These are phyloP conservation scores for Scaptomyza pallida DNA, from an alignment of 1,140 invertebrate species.

Conservation along the genomic window DNA sequence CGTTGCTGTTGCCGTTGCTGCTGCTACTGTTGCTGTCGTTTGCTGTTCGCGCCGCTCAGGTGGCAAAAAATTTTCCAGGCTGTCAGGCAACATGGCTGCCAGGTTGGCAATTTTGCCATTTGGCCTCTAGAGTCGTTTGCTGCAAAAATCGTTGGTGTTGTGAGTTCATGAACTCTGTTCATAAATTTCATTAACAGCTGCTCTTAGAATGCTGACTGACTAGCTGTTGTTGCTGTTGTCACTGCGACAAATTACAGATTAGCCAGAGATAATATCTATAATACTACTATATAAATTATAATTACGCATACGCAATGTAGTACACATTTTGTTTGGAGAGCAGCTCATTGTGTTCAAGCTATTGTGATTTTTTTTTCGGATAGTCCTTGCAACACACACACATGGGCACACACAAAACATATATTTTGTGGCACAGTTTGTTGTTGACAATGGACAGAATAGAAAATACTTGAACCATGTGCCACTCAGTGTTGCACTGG, in stretches of 20 bases:
- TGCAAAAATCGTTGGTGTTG: slow-evolving; percentile 33
- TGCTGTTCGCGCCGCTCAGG: slow-evolving; percentile 57
- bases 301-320: slow-evolving; percentile 62
- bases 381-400: slow-evolving; percentile 30
- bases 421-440: slow-evolving; percentile 57
- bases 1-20: slow-evolving; percentile 4
- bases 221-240: slow-evolving; percentile 14
- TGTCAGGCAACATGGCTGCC: slow-evolving; percentile 30
- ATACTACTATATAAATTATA: slow-evolving; percentile 66
- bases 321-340: slow-evolving; percentile 32
- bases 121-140: slow-evolving; percentile 20
- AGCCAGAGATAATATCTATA: slow-evolving; percentile 54
- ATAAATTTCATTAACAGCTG: slow-evolving; percentile 81
- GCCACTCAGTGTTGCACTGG: slow-evolving; percentile 25
- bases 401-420: background rate
- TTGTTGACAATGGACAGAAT: slow-evolving; percentile 50
- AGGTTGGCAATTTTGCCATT: slow-evolving; percentile 52
- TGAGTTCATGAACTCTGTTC: slow-evolving; percentile 71
- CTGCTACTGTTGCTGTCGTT: slow-evolving; percentile 8
- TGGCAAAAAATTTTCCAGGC: slow-evolving; percentile 70
- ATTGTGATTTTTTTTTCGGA: slow-evolving; percentile 23
- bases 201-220: background rate
- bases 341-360: background rate
- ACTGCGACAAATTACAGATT: slow-evolving; percentile 59
- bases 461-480: slow-evolving; percentile 62